Evolutionary conservation across 2,113 vertebrate genomes (phyloP), one percentile per base, ranked within the genome.

Genomic region (Ascaphus truei): DNA sequence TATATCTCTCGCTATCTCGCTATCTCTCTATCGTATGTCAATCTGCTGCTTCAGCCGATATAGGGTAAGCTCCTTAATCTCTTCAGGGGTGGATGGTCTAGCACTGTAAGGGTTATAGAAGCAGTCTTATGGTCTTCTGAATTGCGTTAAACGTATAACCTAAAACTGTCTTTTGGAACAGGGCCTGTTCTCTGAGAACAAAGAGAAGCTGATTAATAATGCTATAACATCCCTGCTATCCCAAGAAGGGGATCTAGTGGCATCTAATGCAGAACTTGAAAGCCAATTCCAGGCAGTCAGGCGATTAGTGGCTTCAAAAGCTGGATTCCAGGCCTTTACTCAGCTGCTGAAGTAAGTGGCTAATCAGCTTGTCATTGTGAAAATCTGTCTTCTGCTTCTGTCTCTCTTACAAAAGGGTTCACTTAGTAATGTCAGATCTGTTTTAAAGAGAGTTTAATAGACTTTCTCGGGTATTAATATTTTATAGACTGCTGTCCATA

Each of bases 111-210:
- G n/a, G n/a, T n/a, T n/a, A n/a, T n/a, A n/a, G n/a, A n/a, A n/a
- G n/a, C n/a, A n/a, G n/a, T n/a, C n/a, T n/a, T n/a, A n/a, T n/a
- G n/a, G n/a, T n/a, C n/a, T n/a, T n/a, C n/a, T n/a, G n/a, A n/a
- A n/a, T n/a, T n/a, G n/a, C n/a, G n/a, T n/a, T n/a, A n/a, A n/a
- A n/a, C n/a, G n/a, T n/a, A n/a, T n/a, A n/a, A n/a, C n/a, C n/a
- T n/a, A n/a, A n/a, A n/a, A n/a, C n/a, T n/a, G n/a, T n/a, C 53
- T 79, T 73, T 27, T 77, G 59, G 60, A 41, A 57, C 45, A 98
- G 97, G 96, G 97, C 64, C 90, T 99, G 20, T 99, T 99, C 83
- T 98, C 97, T 5, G 97, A 99, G 88, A 99, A 99, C 86, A 99
- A 99, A 82, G 97, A 99, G 84, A 99, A 99, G 75, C 89, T 99